phyloP scores from a whole-genome alignment of 2,113 vertebrate genomes.

The Pampusana beccarii region DNA sequence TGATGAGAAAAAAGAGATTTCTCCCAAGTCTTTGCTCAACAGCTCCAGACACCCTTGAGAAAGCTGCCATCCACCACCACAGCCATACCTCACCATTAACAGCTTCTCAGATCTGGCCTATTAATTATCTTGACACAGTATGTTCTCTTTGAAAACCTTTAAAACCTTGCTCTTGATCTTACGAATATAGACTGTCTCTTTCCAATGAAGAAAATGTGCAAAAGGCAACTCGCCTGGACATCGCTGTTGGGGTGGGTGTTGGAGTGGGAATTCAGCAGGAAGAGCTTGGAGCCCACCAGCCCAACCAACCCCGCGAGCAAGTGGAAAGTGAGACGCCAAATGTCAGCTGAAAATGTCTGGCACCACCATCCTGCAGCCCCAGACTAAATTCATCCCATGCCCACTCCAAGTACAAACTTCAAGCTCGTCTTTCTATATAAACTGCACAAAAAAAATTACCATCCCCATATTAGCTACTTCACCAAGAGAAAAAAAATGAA shows the following conservation, averaged over 20 bases:
- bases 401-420: background rate
- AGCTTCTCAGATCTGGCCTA: background rate
- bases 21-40: background rate
- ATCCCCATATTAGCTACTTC: conserved; percentile 10
- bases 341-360: conserved; percentile 23
- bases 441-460: background rate
- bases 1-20: background rate
- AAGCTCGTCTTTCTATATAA: background rate
- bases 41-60: background rate
- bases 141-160: background rate
- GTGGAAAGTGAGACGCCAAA: conserved; percentile 25
- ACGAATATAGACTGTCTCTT: background rate
- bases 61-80: background rate
- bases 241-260: conserved; percentile 20
- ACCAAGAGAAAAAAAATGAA: conserved; percentile 18
- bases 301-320: background rate
- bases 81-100: background rate
- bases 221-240: background rate
- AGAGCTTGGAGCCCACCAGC: conserved; percentile 13
- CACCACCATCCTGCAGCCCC: background rate
- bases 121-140: background rate
- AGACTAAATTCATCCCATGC: background rate
- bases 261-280: conserved; percentile 3
- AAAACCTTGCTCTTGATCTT: background rate
- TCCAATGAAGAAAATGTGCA: background rate